phyloP scores from a whole-genome alignment of 2,113 vertebrate genomes.

The Pampusana beccarii region DNA sequence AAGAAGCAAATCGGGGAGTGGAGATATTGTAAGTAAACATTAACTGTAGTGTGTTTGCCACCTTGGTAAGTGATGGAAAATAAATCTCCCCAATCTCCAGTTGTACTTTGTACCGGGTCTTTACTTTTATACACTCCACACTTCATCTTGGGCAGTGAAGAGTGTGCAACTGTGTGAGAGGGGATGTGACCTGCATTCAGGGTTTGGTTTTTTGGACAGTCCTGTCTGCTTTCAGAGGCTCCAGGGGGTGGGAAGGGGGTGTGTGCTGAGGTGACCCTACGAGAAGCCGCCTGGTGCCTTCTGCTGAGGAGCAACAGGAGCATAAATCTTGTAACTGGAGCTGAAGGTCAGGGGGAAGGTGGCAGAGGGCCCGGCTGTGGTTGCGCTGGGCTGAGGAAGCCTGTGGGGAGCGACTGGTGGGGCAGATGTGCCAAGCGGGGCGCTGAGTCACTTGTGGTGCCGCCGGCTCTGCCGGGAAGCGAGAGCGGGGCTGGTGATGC shows the following conservation, averaged over 20 bases:
- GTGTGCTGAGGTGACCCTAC: not conserved
- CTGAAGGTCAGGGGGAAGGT: not conserved
- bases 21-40: slow-evolving; percentile 8
- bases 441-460: accelerated
- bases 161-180: accelerated
- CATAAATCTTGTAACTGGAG: slow-evolving; percentile 12
- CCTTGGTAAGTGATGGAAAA: slow-evolving; percentile 23
- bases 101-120: not conserved
- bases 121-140: accelerated
- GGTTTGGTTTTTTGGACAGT: not conserved
- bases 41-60: not conserved
- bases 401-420: not conserved
- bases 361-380: not conserved
- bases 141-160: not conserved
- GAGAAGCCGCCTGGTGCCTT: not conserved
- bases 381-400: accelerated
- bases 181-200: not conserved
- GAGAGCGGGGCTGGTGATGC: accelerated
- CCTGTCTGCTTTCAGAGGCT: not conserved
- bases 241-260: not conserved
- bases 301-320: not conserved
- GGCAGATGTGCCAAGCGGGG: accelerated
- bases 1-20: not conserved
- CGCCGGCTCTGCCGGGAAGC: not conserved
- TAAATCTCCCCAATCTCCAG: not conserved